These are phyloP conservation scores for Phenganax stokvisi DNA, from an alignment of 92 coral and sea anemone species.

Conservation along the genomic window DNA sequence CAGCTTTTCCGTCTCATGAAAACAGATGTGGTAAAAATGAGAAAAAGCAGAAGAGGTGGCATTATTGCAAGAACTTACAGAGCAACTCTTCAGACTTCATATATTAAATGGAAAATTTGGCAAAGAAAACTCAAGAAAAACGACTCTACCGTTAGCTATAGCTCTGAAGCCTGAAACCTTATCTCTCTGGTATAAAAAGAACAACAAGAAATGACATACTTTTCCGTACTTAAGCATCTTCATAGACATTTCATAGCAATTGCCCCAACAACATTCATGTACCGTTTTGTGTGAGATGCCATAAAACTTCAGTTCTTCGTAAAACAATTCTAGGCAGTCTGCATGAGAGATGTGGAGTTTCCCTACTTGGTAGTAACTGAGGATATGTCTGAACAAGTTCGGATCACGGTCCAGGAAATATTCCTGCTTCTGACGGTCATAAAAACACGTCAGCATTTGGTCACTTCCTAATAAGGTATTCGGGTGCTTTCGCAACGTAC, in stretches of 20 bases:
- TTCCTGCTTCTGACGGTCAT: neutral
- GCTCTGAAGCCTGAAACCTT: too few species aligned
- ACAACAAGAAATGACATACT: too few species aligned
- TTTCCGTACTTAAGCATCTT: conserved; percentile 5
- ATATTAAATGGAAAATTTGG: too few species aligned
- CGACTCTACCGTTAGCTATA: too few species aligned
- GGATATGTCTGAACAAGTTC: conserved; percentile 10
- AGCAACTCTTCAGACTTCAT: too few species aligned
- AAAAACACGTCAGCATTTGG: conserved; percentile 5
- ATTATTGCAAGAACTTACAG: too few species aligned
- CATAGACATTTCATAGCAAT: conserved; percentile 11
- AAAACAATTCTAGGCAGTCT: conserved; percentile 17
- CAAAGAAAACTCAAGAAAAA: too few species aligned
- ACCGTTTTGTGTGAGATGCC: conserved; percentile 2
- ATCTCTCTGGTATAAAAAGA: too few species aligned
- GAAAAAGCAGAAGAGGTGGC: too few species aligned
- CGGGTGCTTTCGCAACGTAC: conserved; percentile 20
- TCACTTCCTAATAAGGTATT: conserved; percentile 16
- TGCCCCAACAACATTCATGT: conserved; percentile 19
- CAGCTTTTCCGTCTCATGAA: too few species aligned
- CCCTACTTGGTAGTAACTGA: conserved; percentile 16
- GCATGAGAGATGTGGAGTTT: conserved; percentile 19
- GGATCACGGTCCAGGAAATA: conserved; percentile 27
- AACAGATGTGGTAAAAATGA: too few species aligned
- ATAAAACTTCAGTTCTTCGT: conserved; percentile 23